Evolutionary conservation across 2,113 vertebrate genomes (phyloP).

Genomic region (Candoia aspera): DNA sequence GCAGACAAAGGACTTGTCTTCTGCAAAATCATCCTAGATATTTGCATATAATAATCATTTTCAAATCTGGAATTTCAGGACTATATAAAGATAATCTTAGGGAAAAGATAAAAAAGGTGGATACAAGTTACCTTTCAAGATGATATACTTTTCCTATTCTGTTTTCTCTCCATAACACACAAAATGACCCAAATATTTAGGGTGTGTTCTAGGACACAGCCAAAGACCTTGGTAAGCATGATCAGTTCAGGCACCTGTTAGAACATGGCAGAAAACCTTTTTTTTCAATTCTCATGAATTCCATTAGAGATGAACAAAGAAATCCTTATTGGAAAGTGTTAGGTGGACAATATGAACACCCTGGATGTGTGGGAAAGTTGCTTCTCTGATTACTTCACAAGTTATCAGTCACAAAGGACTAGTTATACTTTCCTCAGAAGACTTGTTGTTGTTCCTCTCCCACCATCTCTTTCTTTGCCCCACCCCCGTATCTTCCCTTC

Average conservation of each 20-base stretch:
- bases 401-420: background rate
- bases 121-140: background rate
- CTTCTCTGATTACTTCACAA: background rate
- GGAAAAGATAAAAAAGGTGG: background rate
- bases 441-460: background rate
- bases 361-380: background rate
- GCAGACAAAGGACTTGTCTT: background rate
- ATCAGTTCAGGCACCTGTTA: background rate
- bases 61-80: background rate
- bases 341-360: background rate
- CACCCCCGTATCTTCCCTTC: background rate
- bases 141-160: background rate
- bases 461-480: background rate
- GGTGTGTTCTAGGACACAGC: background rate
- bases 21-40: background rate
- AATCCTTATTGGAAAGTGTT: background rate
- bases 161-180: background rate
- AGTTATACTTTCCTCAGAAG: background rate
- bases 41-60: background rate
- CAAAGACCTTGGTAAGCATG: background rate
- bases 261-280: background rate
- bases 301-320: background rate
- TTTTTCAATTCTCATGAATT: background rate
- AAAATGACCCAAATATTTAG: background rate
- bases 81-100: background rate